Evolutionary conservation across 2,797 vertebrate genomes (phyloP), one percentile per base, ranked within the genome.

Genomic region (Eurystomus glaucurus): DNA sequence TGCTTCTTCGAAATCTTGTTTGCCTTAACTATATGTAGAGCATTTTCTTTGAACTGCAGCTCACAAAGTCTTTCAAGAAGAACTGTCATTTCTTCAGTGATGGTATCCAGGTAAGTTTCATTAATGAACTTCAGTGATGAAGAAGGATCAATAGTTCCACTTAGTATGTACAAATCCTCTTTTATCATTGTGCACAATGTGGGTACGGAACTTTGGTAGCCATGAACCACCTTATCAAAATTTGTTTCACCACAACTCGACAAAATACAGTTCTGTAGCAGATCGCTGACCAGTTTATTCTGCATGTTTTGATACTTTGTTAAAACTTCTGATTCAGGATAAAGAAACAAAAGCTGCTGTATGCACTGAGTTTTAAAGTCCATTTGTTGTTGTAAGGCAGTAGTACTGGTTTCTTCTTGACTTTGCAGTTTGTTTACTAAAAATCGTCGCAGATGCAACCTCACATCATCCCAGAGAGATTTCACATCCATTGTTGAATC

Each of bases 401-500:
- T 95, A 78, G 90, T 43, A 74, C 81, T 97, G 76, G 75, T 64
- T 89, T 94, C 90, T 93, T 96, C 95, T 83, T 97, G 82, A 90
- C 55, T 97, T 83, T 98, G 98, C 93, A 99, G 98, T 79, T 90
- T 98, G 66, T 96, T 98, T 96, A 99, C 97, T 85, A 99, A 98
- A 98, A 99, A 99, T 66, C 98, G 98, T 17, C 99, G 98, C 91
- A 99, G 98, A 95, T 97, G 98, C 85, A 99, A 93, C 71, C 99
- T 98, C 85, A 99, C 97, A 48, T 99, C 98, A 91, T 99, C 98
- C 99, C 99, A 99, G 25, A 97, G 81, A 92, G 99, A 98, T 83
- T 98, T 99, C 48, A 99, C 93, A 97, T 99, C 98, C 95, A 98
- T 68, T 65, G 98, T 84, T 35, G 98, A 97, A 71, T 99, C 98